phyloP scores from a whole-genome alignment of 2,797 vertebrate genomes.

The Miichthys miiuy region DNA sequence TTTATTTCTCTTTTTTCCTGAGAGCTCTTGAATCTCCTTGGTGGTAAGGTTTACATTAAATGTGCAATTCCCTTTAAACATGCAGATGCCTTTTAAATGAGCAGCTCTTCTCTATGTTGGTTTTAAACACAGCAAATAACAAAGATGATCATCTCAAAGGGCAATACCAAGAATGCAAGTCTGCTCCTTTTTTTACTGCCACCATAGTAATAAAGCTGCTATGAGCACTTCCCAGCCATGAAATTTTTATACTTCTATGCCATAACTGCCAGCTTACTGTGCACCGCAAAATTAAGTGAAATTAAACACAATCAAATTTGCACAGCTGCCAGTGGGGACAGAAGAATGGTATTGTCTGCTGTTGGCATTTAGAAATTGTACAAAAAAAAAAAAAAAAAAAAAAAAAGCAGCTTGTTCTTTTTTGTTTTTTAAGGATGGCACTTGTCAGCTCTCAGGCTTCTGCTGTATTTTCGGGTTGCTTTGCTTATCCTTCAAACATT shows the following conservation, averaged over 20 bases:
- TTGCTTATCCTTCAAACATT: not conserved
- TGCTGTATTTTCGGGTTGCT: constrained; percentile 8
- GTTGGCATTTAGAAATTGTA: constrained; percentile 37
- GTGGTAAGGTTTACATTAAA: constrained; percentile 51
- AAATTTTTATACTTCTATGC: constrained; percentile 59
- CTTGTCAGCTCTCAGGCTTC: constrained; percentile 30
- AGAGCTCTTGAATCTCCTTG: constrained; percentile 49
- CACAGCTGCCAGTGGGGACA: constrained; percentile 52
- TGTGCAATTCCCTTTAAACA: constrained; percentile 42
- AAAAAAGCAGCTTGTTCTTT: constrained; percentile 45
- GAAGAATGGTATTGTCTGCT: constrained; percentile 44
- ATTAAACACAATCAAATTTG: constrained; percentile 64
- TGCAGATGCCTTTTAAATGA: constrained; percentile 40
- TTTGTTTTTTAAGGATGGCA: constrained; percentile 46
- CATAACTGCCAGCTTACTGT: constrained; percentile 65
- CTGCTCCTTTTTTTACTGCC: constrained; percentile 50
- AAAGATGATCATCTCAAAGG: constrained; percentile 58
- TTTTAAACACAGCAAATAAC: constrained; percentile 55
- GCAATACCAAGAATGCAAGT: constrained; percentile 47
- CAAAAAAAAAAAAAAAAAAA: constrained; percentile 5
- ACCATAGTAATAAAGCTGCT: constrained; percentile 49
- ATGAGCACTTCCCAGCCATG: constrained; percentile 51
- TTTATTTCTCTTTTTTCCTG: constrained; percentile 18
- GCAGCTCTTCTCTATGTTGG: constrained; percentile 20
- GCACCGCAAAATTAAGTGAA: constrained; percentile 62